phyloP scores from a whole-genome alignment of 2,888 invertebrate species.

The Phengaris alcon region DNA sequence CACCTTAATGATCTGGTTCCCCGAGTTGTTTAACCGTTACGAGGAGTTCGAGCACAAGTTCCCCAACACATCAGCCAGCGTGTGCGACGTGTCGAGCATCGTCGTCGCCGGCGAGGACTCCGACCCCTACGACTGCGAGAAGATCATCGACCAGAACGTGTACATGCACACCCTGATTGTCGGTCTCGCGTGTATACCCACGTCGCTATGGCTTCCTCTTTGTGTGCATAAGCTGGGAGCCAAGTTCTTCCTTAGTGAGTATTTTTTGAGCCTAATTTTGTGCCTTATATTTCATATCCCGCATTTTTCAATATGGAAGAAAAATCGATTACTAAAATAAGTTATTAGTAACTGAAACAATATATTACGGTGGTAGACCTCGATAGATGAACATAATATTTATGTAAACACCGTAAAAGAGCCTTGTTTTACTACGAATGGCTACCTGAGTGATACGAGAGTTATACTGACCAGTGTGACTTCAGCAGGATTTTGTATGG shows the following conservation, averaged over 20 bases:
- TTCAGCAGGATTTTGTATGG: no score
- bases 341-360: no score
- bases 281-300: no score
- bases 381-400: no score
- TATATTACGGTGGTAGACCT: no score
- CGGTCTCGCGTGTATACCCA: constrained; percentile 88
- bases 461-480: no score
- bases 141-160: constrained; percentile 82
- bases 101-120: constrained; percentile 67
- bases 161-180: constrained; percentile 88
- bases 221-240: constrained; percentile 89
- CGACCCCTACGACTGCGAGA: constrained; percentile 81
- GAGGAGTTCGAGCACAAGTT: constrained; percentile 84
- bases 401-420: no score
- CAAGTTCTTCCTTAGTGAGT: constrained; percentile 89
- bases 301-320: no score
- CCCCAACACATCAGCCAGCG: constrained; percentile 84
- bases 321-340: no score
- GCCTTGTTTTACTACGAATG: no score
- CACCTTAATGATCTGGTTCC: constrained; percentile 95
- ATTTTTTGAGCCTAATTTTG: background rate
- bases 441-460: no score
- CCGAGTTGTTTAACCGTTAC: constrained; percentile 91
- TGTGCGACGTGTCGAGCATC: constrained; percentile 87
- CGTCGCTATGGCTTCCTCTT: constrained; percentile 87